These are phyloP conservation scores for Aphodius granarius DNA, from an alignment of 2,888 invertebrate species.

Conservation along the genomic window DNA sequence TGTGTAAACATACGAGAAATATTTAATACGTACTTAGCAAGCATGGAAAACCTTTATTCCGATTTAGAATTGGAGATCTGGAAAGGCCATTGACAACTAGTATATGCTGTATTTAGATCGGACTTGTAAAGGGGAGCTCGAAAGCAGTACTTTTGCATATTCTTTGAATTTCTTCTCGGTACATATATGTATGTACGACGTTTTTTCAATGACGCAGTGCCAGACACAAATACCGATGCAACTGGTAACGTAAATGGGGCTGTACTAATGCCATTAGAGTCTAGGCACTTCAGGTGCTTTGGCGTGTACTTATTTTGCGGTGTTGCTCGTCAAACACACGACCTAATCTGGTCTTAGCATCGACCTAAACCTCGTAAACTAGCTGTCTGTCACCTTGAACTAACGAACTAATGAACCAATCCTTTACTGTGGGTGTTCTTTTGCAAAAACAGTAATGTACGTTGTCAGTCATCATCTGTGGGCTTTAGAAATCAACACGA, in stretches of 20 bases:
- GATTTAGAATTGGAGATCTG: too few species aligned
- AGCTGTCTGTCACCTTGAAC: slow-evolving; percentile 20
- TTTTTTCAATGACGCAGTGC: background rate
- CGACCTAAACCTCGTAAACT: slow-evolving; percentile 20
- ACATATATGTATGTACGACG: too few species aligned
- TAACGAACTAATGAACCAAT: slow-evolving; percentile 9
- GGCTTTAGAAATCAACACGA: background rate
- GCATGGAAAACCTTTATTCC: background rate
- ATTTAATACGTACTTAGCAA: background rate
- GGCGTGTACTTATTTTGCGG: background rate
- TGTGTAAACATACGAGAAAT: background rate
- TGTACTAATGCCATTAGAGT: background rate
- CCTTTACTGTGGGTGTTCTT: background rate
- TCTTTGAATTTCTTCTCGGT: too few species aligned
- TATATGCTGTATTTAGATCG: too few species aligned
- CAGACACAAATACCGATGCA: slow-evolving; percentile 20
- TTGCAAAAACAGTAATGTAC: slow-evolving; percentile 4
- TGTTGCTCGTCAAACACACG: background rate
- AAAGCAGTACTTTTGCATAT: too few species aligned
- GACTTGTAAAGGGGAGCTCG: too few species aligned
- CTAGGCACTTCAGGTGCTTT: background rate
- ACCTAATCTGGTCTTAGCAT: too few species aligned
- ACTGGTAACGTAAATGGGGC: slow-evolving; percentile 2
- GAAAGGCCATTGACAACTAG: too few species aligned
- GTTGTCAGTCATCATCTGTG: background rate